A percentile compares a stretch with the other conserved stretches of the same genome.
These are phyloP conservation scores for Sebastes trivittatus DNA, from an alignment of 2,797 vertebrate genomes.

Conservation along the genomic window DNA sequence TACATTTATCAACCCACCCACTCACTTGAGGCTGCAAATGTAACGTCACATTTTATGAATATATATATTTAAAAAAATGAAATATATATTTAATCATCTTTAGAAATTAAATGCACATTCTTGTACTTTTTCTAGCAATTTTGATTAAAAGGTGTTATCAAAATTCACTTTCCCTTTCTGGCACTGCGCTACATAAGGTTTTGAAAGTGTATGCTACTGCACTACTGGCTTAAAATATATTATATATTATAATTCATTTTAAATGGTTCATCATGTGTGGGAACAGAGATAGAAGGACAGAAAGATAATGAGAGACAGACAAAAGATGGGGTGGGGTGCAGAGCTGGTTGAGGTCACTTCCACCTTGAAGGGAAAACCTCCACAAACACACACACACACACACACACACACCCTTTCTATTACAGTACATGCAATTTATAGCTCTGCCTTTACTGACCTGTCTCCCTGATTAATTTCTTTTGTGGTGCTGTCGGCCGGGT, in stretches of 20 bases:
- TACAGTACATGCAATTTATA: slow-evolving; percentile 43
- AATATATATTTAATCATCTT: background rate
- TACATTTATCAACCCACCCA: too few species aligned
- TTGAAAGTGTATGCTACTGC: background rate
- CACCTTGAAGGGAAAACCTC: slow-evolving; percentile 49
- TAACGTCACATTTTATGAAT: background rate
- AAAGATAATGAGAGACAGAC: background rate
- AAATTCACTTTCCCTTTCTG: background rate
- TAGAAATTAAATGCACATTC: background rate
- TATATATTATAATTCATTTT: background rate
- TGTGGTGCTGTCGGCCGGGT: slow-evolving; percentile 42
- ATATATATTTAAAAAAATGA: background rate
- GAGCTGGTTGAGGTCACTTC: slow-evolving; percentile 45
- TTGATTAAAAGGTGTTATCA: background rate
- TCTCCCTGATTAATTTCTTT: slow-evolving; percentile 50
- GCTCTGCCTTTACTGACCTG: slow-evolving; percentile 8
- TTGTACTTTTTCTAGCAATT: background rate
- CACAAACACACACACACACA: background rate
- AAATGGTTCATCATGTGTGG: background rate
- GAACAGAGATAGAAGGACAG: background rate
- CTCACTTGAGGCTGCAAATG: background rate
- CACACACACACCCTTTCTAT: background rate
- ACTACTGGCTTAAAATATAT: background rate
- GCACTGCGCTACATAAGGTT: background rate
- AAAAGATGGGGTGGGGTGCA: background rate